Percentiles rank a stretch among this genome's conserved stretches.
Evolutionary conservation across 2,888 invertebrate genomes (phyloP).

Genomic region (Caenorhabditis imperialis): DNA sequence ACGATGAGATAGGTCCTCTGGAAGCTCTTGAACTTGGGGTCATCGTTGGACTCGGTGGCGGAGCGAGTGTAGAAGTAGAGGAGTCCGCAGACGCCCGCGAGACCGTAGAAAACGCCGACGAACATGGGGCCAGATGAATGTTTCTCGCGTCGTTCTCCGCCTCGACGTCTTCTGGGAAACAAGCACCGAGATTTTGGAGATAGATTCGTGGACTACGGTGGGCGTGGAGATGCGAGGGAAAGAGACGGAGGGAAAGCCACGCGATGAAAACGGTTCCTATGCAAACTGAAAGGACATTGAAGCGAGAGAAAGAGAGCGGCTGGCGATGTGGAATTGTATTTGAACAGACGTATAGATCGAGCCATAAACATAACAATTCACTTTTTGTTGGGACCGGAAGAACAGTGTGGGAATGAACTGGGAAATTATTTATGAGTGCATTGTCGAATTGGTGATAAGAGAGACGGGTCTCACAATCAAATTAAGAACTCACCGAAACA

Average conservation of each 20-base stretch:
- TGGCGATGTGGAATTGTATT: constrained; percentile 11
- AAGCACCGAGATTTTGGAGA: neutral
- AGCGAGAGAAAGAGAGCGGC: constrained; percentile 7
- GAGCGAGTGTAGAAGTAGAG: constrained; percentile 78
- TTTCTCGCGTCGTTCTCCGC: too few relatives aligned
- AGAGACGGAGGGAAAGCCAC: constrained; percentile 27
- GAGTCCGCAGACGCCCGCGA: constrained; percentile 77
- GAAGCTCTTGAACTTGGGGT: constrained; percentile 79
- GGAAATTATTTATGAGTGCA: too few relatives aligned
- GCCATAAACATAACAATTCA: too few relatives aligned
- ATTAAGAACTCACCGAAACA: too few relatives aligned
- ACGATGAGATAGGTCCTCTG: constrained; percentile 80
- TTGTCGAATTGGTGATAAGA: too few relatives aligned
- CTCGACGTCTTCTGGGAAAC: too few relatives aligned
- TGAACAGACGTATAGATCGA: constrained; percentile 5
- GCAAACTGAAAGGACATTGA: constrained; percentile 1
- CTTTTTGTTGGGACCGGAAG: too few relatives aligned
- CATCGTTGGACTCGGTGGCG: constrained; percentile 60
- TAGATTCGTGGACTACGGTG: constrained; percentile 8
- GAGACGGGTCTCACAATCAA: too few relatives aligned
- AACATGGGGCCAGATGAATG: too few relatives aligned
- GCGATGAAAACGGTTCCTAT: constrained; percentile 20
- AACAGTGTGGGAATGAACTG: too few relatives aligned
- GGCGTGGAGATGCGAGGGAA: constrained; percentile 12
- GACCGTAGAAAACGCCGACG: constrained; percentile 64